Evolutionary conservation across 2,113 vertebrate species (phyloP).

Genomic region (Camelus dromedarius): DNA sequence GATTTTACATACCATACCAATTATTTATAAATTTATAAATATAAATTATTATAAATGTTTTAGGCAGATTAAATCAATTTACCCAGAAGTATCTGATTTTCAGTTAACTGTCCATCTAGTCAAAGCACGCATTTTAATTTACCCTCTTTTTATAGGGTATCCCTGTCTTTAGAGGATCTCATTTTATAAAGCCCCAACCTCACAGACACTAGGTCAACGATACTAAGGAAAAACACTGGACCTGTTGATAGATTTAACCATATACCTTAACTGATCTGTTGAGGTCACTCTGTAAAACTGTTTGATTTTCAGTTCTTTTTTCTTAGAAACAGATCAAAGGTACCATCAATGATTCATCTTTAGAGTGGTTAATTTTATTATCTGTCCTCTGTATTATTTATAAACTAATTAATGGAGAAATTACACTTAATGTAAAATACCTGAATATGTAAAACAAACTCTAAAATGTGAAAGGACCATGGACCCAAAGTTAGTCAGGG

Average conservation of each 20-base stretch:
- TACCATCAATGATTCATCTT: neutral
- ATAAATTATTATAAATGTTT: neutral
- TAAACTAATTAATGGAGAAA: neutral
- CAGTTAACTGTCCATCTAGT: neutral
- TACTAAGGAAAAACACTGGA: neutral
- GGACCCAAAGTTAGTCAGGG: constrained; percentile 13
- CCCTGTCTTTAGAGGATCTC: constrained; percentile 7
- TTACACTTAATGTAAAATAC: neutral
- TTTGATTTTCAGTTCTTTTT: constrained; percentile 38
- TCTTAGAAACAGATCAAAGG: constrained; percentile 27
- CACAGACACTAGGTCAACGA: neutral
- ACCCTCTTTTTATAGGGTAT: neutral
- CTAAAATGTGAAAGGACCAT: neutral
- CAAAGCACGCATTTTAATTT: constrained; percentile 39
- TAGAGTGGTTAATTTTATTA: constrained; percentile 33
- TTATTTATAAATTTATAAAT: too few relatives aligned
- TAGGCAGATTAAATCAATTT: constrained; percentile 18
- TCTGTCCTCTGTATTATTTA: neutral
- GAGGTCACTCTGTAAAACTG: neutral
- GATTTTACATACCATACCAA: neutral
- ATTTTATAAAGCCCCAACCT: neutral
- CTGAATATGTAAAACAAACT: constrained; percentile 28
- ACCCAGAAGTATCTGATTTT: constrained; percentile 28
- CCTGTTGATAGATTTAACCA: neutral
- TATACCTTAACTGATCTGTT: neutral